Evolutionary conservation across 2,113 vertebrate genomes (phyloP).

Genomic region (Xenus cinereus): DNA sequence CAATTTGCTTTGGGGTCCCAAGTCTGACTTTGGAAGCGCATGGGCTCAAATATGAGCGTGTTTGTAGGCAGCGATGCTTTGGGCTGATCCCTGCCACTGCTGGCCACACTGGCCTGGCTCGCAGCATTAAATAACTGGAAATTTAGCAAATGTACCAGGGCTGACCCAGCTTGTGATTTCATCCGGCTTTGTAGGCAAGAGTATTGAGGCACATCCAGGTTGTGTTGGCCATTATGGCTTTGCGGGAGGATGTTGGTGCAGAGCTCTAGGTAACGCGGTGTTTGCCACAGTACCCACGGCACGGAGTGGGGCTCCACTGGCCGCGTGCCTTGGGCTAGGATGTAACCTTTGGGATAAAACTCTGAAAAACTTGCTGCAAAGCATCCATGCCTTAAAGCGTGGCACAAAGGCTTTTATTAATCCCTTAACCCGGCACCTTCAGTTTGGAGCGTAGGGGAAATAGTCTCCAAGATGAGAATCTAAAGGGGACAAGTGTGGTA

Average conservation of each 20-base stretch:
- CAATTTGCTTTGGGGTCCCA: not conserved
- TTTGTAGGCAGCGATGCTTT: not conserved
- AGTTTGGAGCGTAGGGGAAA: not conserved
- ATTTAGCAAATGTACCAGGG: fast-evolving
- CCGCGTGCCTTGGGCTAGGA: fast-evolving
- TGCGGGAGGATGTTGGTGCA: not conserved
- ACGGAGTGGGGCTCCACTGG: not conserved
- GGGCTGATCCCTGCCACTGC: fast-evolving
- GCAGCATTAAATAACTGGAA: not conserved
- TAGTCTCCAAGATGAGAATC: not conserved
- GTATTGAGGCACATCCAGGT: too few relatives aligned
- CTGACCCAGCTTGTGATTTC: not conserved
- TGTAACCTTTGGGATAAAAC: not conserved
- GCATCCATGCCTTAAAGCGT: not conserved
- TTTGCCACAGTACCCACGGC: not conserved
- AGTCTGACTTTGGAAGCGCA: not conserved
- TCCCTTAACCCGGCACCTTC: not conserved
- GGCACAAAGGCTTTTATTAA: not conserved
- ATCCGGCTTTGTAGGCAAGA: not conserved
- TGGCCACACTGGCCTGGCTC: not conserved
- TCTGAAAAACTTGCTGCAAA: not conserved
- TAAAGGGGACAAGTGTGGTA: not conserved
- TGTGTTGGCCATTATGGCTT: not conserved
- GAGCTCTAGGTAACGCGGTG: not conserved
- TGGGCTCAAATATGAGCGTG: fast-evolving